A percentile compares a stretch with the other conserved stretches of the same genome.
Evolutionary conservation across 2,797 vertebrate species (phyloP).

Genomic region (Chaetodon trifasciatus): DNA sequence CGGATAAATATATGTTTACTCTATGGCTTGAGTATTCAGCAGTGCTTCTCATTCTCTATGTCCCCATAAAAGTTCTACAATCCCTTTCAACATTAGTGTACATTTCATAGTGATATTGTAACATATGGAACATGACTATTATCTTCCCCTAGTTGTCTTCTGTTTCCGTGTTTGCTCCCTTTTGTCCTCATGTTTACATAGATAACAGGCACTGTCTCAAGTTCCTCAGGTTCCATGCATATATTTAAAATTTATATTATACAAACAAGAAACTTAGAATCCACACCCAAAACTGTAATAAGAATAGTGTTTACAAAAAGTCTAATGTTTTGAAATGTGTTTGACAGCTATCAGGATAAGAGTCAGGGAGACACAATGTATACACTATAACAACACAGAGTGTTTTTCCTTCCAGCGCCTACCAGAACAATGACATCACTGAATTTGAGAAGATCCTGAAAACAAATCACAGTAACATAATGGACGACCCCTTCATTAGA

Average conservation of each 20-base stretch:
- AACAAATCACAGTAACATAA: conserved; percentile 99
- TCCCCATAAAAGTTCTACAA: neutral
- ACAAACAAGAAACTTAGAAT: conserved; percentile 57
- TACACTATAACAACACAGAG: conserved; percentile 44
- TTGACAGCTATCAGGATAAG: conserved; percentile 48
- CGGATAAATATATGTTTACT: neutral
- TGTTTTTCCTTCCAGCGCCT: conserved; percentile 89
- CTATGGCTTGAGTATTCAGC: neutral
- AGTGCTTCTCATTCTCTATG: neutral
- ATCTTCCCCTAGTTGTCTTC: conserved; percentile 1
- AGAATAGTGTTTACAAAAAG: conserved; percentile 67
- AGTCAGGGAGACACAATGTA: conserved; percentile 66
- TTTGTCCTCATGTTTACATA: conserved; percentile 36
- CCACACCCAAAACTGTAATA: conserved; percentile 32
- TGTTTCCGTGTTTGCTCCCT: conserved; percentile 31
- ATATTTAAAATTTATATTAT: conserved; percentile 35
- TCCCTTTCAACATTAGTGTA: neutral
- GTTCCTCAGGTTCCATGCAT: conserved; percentile 17
- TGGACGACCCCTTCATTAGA: conserved; percentile 99
- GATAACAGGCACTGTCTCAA: conserved; percentile 21
- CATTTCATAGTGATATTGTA: conserved; percentile 2
- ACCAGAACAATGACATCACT: conserved; percentile 99
- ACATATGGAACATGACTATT: neutral
- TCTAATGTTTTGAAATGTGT: conserved; percentile 51
- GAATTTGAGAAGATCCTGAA: conserved; percentile 99